Evolutionary conservation across 2,888 invertebrate species (phyloP).

Genomic region (Caenorhabditis drosophilae): DNA sequence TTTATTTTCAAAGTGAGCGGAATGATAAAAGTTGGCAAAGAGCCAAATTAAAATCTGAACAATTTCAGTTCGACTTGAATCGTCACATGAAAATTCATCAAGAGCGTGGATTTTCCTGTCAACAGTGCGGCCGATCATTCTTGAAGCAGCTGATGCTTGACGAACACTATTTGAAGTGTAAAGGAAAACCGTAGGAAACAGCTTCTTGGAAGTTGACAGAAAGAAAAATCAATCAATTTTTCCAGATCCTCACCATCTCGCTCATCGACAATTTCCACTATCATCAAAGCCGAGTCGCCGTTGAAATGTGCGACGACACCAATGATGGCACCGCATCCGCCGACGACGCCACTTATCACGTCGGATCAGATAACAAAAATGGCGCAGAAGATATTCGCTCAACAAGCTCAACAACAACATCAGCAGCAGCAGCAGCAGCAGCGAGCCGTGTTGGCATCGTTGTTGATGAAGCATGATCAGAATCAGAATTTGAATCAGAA

Average conservation of each 20-base stretch:
- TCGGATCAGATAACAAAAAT: conserved; percentile 43
- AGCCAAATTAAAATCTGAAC: conserved; percentile 1
- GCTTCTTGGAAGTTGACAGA: too few relatives aligned
- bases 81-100: conserved; percentile 69
- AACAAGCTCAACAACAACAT: too few relatives aligned
- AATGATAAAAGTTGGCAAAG: conserved; percentile 1
- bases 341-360: conserved; percentile 2
- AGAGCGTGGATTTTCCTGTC: conserved; percentile 64
- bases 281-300: too few relatives aligned
- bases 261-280: too few relatives aligned
- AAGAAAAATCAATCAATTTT: too few relatives aligned
- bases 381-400: conserved; percentile 13
- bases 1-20: conserved; percentile 68
- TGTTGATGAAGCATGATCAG: conserved; percentile 19
- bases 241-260: too few relatives aligned
- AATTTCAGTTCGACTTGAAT: conserved; percentile 58
- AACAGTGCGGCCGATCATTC: conserved; percentile 62
- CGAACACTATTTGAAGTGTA: conserved; percentile 62
- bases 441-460: conserved; percentile 15
- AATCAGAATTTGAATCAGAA: conserved; percentile 10
- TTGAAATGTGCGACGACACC: conserved; percentile 14
- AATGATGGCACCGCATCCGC: conserved; percentile 9
- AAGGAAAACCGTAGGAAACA: conserved; percentile 49
- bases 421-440: conserved; percentile 32
- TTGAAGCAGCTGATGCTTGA: conserved; percentile 57